Conservation (phyloP, 2,113 vertebrate species). For the Lagopus leucura region DNA sequence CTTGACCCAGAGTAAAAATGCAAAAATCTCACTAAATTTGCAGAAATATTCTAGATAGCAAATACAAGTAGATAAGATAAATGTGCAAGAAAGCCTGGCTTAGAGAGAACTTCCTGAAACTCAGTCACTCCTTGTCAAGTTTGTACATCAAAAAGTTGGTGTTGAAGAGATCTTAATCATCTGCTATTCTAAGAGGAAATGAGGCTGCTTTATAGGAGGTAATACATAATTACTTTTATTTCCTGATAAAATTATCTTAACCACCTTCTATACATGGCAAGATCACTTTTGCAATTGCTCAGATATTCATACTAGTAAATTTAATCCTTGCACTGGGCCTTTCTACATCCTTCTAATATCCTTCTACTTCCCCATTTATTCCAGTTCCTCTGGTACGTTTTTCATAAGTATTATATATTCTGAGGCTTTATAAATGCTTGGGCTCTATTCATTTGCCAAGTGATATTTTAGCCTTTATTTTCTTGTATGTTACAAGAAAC, state of each 20-base stretch:
- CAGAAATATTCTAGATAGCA: background rate
- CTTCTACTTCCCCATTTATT: constrained; percentile 43
- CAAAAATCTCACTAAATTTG: background rate
- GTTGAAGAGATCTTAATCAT: background rate
- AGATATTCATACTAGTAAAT: constrained; percentile 14
- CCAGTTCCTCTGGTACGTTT: constrained; percentile 16
- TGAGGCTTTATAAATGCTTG: constrained; percentile 48
- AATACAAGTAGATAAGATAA: background rate
- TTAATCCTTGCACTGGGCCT: constrained; percentile 19
- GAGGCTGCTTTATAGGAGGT: background rate
- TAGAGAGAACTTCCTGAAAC: background rate
- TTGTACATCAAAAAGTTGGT: background rate
- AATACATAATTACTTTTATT: background rate
- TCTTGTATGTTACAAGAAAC: background rate
- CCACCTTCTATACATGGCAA: background rate
- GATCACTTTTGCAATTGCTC: background rate
- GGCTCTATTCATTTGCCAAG: constrained; percentile 37
- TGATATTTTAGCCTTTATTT: constrained; percentile 35
- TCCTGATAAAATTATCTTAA: constrained; percentile 8
- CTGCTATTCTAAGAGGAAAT: constrained; percentile 31
- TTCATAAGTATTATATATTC: constrained; percentile 35
- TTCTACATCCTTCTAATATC: constrained; percentile 30
- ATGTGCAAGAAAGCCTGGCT: background rate
- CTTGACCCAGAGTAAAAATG: background rate
- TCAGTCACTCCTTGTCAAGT: background rate